Evolutionary conservation across 2,113 vertebrate genomes (phyloP).

Genomic region (Setophaga coronata): DNA sequence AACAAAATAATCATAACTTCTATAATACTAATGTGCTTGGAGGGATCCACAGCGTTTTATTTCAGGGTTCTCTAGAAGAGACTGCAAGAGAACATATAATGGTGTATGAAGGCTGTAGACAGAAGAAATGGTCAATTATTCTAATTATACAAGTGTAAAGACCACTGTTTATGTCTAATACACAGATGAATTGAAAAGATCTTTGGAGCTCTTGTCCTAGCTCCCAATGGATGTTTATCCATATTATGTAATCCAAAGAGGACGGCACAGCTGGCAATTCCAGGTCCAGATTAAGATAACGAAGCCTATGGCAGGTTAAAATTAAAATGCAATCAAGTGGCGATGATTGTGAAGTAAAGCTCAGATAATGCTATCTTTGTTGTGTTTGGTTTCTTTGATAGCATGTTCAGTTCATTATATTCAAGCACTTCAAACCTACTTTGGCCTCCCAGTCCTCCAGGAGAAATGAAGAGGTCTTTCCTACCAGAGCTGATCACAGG

Average conservation of each 20-base stretch:
- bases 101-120: neutral
- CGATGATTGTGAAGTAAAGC: neutral
- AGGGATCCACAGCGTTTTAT: neutral
- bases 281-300: neutral
- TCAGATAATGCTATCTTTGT: neutral
- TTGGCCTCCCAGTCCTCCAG: neutral
- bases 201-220: neutral
- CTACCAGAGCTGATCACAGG: neutral
- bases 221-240: neutral
- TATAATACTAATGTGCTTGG: neutral
- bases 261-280: conserved; percentile 23
- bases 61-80: neutral
- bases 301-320: neutral
- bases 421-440: neutral
- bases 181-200: neutral
- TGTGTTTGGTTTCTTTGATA: neutral
- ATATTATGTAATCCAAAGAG: neutral
- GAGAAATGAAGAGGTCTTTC: neutral
- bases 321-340: neutral
- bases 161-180: neutral
- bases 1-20: neutral
- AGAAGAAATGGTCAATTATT: neutral
- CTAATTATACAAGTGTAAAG: neutral
- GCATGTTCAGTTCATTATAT: neutral
- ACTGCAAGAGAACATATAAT: neutral